Evolutionary conservation across 1,140 invertebrate genomes (phyloP).

Genomic region (Globodera rostochiensis): DNA sequence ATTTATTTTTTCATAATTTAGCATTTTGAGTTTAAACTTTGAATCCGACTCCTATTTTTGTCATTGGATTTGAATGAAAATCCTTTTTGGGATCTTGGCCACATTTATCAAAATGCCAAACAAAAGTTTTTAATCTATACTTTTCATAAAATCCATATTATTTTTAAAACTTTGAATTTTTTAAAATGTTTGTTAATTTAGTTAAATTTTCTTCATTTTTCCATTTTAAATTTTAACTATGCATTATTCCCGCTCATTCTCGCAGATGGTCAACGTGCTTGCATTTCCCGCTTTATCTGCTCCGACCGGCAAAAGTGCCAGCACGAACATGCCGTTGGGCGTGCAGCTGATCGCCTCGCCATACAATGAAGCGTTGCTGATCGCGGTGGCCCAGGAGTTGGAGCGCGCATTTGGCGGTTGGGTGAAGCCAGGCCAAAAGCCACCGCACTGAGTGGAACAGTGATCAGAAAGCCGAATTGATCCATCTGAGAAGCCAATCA

Average conservation of each 20-base stretch:
- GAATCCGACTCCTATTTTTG: no score
- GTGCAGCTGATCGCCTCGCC: slow-evolving; percentile 72
- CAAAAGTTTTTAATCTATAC: not conserved
- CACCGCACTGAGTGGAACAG: no score
- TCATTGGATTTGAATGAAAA: no score
- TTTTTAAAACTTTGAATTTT: not conserved
- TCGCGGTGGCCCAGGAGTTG: slow-evolving; percentile 59
- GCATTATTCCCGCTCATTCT: not conserved
- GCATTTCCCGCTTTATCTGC: slow-evolving; percentile 31
- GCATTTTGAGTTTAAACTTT: no score
- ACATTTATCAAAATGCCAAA: not conserved
- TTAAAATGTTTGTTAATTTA: no score
- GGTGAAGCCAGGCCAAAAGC: slow-evolving; percentile 21
- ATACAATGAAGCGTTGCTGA: slow-evolving; percentile 53
- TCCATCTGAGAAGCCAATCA: no score
- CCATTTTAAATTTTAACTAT: no score
- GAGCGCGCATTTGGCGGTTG: slow-evolving; percentile 62
- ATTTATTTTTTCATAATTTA: not conserved
- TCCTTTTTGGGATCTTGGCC: no score
- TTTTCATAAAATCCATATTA: not conserved
- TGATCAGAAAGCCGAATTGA: no score
- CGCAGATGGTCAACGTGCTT: slow-evolving; percentile 35
- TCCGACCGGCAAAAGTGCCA: slow-evolving; percentile 74
- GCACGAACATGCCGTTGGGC: slow-evolving; percentile 79
- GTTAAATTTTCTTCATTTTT: no score